Evolutionary conservation across 2,888 invertebrate genomes (phyloP).

Genomic region (Lepidonotus clava): DNA sequence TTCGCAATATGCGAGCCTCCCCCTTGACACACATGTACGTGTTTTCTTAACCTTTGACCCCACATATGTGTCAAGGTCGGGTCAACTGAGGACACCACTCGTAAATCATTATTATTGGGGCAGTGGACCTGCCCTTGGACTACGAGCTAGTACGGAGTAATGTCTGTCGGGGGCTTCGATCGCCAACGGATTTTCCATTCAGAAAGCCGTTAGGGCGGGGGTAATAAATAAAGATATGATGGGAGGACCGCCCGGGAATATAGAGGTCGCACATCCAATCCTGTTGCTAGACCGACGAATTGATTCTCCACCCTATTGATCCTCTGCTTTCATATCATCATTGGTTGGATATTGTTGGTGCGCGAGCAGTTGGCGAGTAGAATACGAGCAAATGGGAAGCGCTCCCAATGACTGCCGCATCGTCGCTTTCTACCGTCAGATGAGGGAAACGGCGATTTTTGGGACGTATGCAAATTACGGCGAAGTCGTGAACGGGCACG

Average conservation of each 20-base stretch:
- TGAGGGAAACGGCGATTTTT: not conserved
- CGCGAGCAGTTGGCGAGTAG: too few species aligned
- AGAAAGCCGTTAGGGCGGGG: not conserved
- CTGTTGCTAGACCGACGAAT: not conserved
- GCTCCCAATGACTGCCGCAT: too few species aligned
- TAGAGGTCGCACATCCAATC: not conserved
- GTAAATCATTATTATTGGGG: not conserved
- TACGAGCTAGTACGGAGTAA: not conserved
- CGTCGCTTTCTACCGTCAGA: too few species aligned
- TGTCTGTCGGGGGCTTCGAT: not conserved
- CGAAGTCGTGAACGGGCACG: not conserved
- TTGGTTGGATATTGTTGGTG: not conserved
- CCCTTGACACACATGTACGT: too few species aligned
- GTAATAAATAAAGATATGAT: not conserved
- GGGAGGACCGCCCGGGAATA: not conserved
- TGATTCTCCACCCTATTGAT: not conserved
- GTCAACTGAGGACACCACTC: not conserved
- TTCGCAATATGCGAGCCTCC: too few species aligned
- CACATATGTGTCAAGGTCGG: constrained; percentile 2
- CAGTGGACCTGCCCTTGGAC: not conserved
- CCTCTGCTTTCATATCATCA: not conserved
- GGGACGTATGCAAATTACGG: constrained; percentile 8
- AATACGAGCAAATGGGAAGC: too few species aligned
- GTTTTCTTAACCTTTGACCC: not conserved
- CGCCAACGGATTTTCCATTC: not conserved